Base-by-base conservation (phyloP, 2,113 vertebrate species). In the Epinephelus cyanopodus region DNA sequence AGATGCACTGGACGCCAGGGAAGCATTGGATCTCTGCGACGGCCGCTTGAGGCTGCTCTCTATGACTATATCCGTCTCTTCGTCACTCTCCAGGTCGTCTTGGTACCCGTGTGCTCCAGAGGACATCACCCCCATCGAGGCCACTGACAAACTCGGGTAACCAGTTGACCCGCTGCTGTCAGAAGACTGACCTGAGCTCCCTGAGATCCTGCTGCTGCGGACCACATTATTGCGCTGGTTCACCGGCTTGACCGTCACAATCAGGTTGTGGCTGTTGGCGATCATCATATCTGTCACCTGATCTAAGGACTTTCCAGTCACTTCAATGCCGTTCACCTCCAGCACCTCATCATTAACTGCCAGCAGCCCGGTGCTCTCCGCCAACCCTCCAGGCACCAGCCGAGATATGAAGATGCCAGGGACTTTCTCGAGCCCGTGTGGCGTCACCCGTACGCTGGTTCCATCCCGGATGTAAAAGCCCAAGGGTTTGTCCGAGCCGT, bases 251-350 rank as follows among this genome's bases (percentile, higher is more conserved):
- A 99, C 98, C 0, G 98, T 99, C 89, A 99, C 96, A 3, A 99
- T 99, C 81, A 99, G 96, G 82, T 99, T 99, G 93, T 99, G 98
- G 93, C 98, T 99, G 95, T 99, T 99, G 87, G 98, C 98, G 21
- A 99, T 99, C 98, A 99, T 99, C 98, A 99, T 99, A 94, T 99
- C 98, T 3, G 98, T 99, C 52, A 99, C 98, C 91, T 99, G 98
- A 88, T 99, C 98, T 2, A 99, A 93, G 4, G 98, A 98, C 92
- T 99, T 99, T 29, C 98, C 98, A 0, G 97, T 97, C 82, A 99
- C 98, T 87, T 99, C 98, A 18, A 99, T 99, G 81, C 98, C 98
- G 3, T 99, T 99, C n/a, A 99, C 98, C 94, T 99, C 98, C 87
- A 99, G 92, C 64, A 99, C 98, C 93, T 99, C 98, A 0, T 99